phyloP scores from a whole-genome alignment of 2,113 vertebrate genomes.

The Silurus meridionalis region DNA sequence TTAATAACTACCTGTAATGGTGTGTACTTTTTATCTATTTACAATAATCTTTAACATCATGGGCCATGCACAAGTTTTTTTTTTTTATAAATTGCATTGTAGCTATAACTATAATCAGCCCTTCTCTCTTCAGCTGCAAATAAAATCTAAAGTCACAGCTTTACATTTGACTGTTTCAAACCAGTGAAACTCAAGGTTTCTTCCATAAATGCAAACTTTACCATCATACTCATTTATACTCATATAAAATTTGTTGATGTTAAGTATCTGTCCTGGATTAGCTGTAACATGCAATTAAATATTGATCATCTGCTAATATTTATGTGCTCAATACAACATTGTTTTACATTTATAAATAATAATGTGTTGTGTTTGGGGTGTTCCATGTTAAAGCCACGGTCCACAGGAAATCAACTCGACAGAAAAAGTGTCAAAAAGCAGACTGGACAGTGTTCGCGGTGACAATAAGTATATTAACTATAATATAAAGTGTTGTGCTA shows the following conservation, averaged over 20 bases:
- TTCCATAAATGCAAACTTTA: background rate
- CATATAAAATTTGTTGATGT: background rate
- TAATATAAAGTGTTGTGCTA: constrained; percentile 68
- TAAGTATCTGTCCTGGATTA: background rate
- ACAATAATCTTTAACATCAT: too few relatives aligned
- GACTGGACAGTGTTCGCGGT: rapidly evolving
- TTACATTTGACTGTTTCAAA: background rate
- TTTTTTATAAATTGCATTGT: too few relatives aligned
- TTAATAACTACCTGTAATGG: too few relatives aligned
- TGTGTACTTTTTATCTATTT: too few relatives aligned
- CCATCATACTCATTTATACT: background rate
- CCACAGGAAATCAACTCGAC: rapidly evolving
- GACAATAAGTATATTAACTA: rapidly evolving
- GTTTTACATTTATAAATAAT: background rate
- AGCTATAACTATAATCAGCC: too few relatives aligned
- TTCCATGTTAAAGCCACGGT: background rate
- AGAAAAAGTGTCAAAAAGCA: background rate
- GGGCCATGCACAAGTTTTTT: too few relatives aligned
- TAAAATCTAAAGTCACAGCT: too few relatives aligned
- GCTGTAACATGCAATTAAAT: background rate
- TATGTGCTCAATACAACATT: background rate
- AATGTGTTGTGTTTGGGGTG: background rate
- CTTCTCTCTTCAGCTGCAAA: too few relatives aligned
- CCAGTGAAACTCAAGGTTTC: background rate
- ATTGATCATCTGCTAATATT: background rate